Conservation (phyloP, 2,797 vertebrate genomes). For the Aeoliscus strigatus region DNA sequence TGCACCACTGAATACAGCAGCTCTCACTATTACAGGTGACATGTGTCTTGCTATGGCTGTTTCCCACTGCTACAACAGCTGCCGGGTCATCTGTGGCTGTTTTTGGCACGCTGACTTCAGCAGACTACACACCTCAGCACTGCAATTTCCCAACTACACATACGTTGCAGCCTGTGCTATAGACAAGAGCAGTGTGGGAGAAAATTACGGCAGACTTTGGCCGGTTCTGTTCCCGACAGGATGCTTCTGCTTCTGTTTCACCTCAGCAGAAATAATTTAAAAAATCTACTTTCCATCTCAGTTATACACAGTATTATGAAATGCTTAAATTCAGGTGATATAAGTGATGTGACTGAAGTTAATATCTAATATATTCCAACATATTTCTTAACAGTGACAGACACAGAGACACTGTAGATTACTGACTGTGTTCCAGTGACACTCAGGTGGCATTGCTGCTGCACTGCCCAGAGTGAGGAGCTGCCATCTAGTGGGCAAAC, state of each 20-base stretch:
- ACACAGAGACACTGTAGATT: slow-evolving; percentile 1
- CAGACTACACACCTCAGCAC: slow-evolving; percentile 33
- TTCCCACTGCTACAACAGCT: slow-evolving; percentile 21
- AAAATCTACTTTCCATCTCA: slow-evolving; percentile 9
- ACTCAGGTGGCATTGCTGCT: slow-evolving; percentile 2
- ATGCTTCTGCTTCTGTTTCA: slow-evolving; percentile 22
- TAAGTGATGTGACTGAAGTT: slow-evolving; percentile 2
- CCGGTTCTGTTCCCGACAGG: slow-evolving; percentile 47
- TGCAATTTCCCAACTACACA: slow-evolving; percentile 20
- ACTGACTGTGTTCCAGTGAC: no score
- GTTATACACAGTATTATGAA: slow-evolving; percentile 9
- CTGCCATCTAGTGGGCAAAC: slow-evolving; percentile 49
- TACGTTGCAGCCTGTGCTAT: slow-evolving; percentile 1
- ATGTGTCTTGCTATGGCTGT: slow-evolving; percentile 5
- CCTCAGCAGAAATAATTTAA: slow-evolving; percentile 37
- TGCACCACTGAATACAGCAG: slow-evolving; percentile 13
- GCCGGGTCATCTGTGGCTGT: slow-evolving; percentile 25
- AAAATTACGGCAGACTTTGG: slow-evolving; percentile 36
- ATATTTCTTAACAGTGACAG: slow-evolving; percentile 26
- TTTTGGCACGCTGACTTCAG: slow-evolving; percentile 40
- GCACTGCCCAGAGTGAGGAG: slow-evolving; percentile 9
- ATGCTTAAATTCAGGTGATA: slow-evolving; percentile 6
- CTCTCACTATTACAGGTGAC: slow-evolving; percentile 2
- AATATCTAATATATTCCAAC: slow-evolving; percentile 32
- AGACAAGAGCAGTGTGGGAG: slow-evolving; percentile 24